Conservation (phyloP, 1,140 invertebrate species). For the Dicyema japonicum region DNA sequence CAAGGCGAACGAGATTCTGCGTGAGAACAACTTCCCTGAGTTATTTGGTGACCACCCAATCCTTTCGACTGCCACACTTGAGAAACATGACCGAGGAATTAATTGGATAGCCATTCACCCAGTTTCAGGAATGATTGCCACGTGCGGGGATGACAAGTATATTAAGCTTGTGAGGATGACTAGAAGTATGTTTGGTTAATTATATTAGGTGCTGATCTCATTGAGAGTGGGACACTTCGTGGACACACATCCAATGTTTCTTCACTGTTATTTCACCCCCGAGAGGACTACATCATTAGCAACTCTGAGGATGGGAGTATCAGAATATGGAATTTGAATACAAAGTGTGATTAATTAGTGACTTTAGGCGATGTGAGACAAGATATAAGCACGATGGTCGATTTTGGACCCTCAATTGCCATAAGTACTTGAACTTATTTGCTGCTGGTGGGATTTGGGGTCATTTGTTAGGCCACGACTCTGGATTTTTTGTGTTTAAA, state of each 20-base stretch:
- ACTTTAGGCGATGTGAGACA: constrained; percentile 54
- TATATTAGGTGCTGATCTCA: constrained; percentile 10
- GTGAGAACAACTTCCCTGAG: constrained; percentile 90
- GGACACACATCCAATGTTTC: constrained; percentile 98
- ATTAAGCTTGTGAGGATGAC: constrained; percentile 97
- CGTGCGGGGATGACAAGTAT: constrained; percentile 78
- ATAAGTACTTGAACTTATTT: constrained; percentile 32
- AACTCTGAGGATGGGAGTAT: constrained; percentile 94
- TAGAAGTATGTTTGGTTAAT: constrained; percentile 22
- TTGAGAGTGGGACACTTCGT: constrained; percentile 92
- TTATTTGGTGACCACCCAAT: constrained; percentile 83
- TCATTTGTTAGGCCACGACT: constrained; percentile 2
- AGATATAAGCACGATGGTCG: constrained; percentile 80
- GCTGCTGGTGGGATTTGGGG: constrained; percentile 40
- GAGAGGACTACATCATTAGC: constrained; percentile 73
- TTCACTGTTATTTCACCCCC: constrained; percentile 75
- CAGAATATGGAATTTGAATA: constrained; percentile 91
- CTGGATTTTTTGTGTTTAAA: constrained; percentile 5
- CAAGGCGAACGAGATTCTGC: too few relatives aligned
- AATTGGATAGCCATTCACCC: constrained; percentile 95
- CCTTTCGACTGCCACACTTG: constrained; percentile 78
- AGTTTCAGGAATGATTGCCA: constrained; percentile 62
- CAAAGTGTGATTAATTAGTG: constrained; percentile 69
- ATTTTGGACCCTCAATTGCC: constrained; percentile 71
- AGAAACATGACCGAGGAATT: constrained; percentile 47